These are phyloP conservation scores for Eupleurogrammus muticus DNA, from an alignment of 2,797 vertebrate genomes.

Conservation along the genomic window DNA sequence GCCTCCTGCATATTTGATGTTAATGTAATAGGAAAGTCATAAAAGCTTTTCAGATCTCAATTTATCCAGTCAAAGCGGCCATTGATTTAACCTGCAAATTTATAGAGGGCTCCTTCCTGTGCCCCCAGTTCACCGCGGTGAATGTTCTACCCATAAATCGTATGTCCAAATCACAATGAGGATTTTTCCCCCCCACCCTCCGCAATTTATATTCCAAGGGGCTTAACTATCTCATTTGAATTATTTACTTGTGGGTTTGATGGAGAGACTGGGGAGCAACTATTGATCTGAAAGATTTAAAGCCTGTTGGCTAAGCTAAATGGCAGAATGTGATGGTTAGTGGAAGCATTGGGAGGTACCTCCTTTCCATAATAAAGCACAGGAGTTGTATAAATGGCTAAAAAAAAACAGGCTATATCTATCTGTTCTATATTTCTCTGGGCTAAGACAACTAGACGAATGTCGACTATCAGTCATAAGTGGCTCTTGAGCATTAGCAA, in stretches of 20 bases:
- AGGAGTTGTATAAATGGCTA: constrained; percentile 51
- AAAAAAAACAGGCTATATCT: constrained; percentile 1
- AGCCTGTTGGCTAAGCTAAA: constrained; percentile 78
- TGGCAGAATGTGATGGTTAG: constrained; percentile 64
- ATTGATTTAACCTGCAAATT: constrained; percentile 79
- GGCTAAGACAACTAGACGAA: constrained; percentile 6
- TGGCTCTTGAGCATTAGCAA: constrained; percentile 12
- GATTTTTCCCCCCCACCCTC: constrained; percentile 46
- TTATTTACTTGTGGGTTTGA: constrained; percentile 83
- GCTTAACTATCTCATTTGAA: constrained; percentile 83
- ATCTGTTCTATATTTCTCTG: constrained; percentile 21
- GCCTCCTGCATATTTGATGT: constrained; percentile 80
- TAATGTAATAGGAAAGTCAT: constrained; percentile 77
- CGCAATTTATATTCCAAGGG: constrained; percentile 76
- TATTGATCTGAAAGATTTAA: constrained; percentile 84
- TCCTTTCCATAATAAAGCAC: constrained; percentile 44
- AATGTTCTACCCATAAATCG: constrained; percentile 63
- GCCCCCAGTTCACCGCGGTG: constrained; percentile 45
- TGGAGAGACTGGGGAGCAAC: constrained; percentile 72
- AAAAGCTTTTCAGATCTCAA: constrained; percentile 78
- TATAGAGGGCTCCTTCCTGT: constrained; percentile 52
- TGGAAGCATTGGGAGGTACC: constrained; percentile 58
- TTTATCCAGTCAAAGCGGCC: constrained; percentile 70
- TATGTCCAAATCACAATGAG: constrained; percentile 61
- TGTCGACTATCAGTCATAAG: constrained; percentile 36